These are phyloP conservation scores for Eulimnadia texana DNA, from an alignment of 1,140 invertebrate species.

Conservation along the genomic window DNA sequence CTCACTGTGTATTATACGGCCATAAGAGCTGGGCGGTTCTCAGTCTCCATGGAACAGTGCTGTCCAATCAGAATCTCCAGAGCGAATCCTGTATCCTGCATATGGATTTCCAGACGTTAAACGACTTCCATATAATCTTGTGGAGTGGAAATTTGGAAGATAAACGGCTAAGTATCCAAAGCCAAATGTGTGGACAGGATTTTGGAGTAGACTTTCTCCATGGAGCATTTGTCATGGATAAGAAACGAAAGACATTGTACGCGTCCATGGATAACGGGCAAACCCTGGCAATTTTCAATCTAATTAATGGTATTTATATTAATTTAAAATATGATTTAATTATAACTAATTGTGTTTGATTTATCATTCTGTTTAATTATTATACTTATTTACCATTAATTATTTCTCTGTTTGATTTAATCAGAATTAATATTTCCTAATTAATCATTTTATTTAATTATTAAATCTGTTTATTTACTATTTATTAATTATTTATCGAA, in stretches of 20 bases:
- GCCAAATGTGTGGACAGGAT: constrained; percentile 36
- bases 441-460: too few species aligned
- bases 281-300: constrained; percentile 3
- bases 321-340: neutral
- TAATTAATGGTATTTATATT: neutral
- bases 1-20: constrained; percentile 38
- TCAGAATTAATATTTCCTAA: too few species aligned
- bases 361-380: too few species aligned
- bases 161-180: constrained; percentile 47
- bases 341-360: neutral
- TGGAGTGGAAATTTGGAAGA: constrained; percentile 68
- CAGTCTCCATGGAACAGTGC: constrained; percentile 10
- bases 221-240: constrained; percentile 27
- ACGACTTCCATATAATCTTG: constrained; percentile 54
- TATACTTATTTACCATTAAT: too few species aligned
- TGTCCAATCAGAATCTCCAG: constrained; percentile 6
- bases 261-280: constrained; percentile 1
- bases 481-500: too few species aligned
- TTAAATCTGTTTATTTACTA: too few species aligned
- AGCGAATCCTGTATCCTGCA: constrained; percentile 28
- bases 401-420: too few species aligned
- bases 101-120: constrained; percentile 54
- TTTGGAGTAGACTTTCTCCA: constrained; percentile 55
- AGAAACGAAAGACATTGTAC: neutral
- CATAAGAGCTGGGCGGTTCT: constrained; percentile 34